Evolutionary conservation across 37 sponge, comb jelly and placozoan genomes (phyloP).

Genomic region (Spongia lamella): DNA sequence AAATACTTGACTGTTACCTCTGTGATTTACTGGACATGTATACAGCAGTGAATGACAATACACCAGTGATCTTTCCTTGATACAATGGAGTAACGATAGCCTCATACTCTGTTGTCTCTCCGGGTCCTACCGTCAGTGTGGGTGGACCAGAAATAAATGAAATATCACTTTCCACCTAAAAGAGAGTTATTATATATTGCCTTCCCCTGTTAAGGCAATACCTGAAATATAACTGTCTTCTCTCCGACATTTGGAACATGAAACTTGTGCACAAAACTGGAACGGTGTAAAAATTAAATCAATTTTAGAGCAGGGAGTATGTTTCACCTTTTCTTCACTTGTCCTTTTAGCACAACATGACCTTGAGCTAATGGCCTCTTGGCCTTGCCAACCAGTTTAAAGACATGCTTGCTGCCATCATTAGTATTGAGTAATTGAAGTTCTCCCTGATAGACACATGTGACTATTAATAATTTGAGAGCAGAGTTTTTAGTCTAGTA

Average conservation of each 20-base stretch:
- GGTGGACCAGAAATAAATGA: slow-evolving; percentile 69
- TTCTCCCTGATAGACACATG: slow-evolving; percentile 47
- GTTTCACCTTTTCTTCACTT: slow-evolving; percentile 64
- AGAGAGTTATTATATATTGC: slow-evolving; percentile 6
- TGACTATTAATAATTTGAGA: not conserved
- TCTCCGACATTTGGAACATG: slow-evolving; percentile 74
- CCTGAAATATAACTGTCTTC: slow-evolving; percentile 14
- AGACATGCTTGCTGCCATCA: slow-evolving; percentile 58
- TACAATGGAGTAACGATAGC: slow-evolving; percentile 48
- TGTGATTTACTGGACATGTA: not conserved
- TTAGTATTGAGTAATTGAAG: slow-evolving; percentile 54
- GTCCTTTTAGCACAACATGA: slow-evolving; percentile 44
- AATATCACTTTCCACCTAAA: slow-evolving; percentile 66
- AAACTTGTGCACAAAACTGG: slow-evolving; percentile 53
- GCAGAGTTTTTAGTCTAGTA: slow-evolving; percentile 1
- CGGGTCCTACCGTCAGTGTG: slow-evolving; percentile 46
- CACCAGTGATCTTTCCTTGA: slow-evolving; percentile 57
- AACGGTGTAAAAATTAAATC: not conserved
- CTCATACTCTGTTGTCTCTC: slow-evolving; percentile 65
- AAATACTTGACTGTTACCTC: slow-evolving; percentile 27
- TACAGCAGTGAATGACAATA: slow-evolving; percentile 51
- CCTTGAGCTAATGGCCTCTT: slow-evolving; percentile 76
- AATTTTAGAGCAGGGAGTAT: not conserved
- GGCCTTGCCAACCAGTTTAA: slow-evolving; percentile 68
- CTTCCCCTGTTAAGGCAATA: too few relatives aligned